Base-by-base conservation (phyloP, 2,797 vertebrate species). In the Gobio occitaniae region DNA sequence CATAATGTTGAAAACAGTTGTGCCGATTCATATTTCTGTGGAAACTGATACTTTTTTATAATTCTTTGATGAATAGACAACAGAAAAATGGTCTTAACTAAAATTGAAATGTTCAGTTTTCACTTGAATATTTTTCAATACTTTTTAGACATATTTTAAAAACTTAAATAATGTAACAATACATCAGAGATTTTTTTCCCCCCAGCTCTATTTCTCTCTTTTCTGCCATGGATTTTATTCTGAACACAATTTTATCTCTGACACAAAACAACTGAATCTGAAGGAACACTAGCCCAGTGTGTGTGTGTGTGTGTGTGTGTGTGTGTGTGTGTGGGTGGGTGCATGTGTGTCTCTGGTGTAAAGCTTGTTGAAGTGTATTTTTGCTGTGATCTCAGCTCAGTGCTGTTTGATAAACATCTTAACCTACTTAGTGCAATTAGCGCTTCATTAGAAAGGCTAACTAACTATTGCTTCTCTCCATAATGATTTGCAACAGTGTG, bases 371-470 rank as follows among this genome's bases (percentile, higher is more conserved):
- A 92, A 91, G 92, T 93, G 93, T 93, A 92, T 93, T 93, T 94
- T 91, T 93, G 93, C 91, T 91, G 92, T 93, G 95, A 96, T 96
- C 97, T 95, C 94, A 95, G 96, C 93, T 97, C 97, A 96, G 95
- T 96, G 95, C 96, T 97, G 96, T 96, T 98, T 98, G 96, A 96
- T 97, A 97, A 99, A 98, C 98, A 96, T 98, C 97, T 98, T 99
- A 99, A 99, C 97, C 97, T 97, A 99, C 97, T 99, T 98, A 99
- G 95, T 95, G 97, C 96, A 99, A 99, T 99, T 99, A 99, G 98
- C 98, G 97, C 96, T 98, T 99, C 98, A 99, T 99, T 99, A 99
- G 97, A 97, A 97, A 97, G 97, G 97, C 98, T 99, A 99, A 99
- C 98, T 99, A 99, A 99, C 96, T 99, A 97, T 97, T 98, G 97